These are phyloP conservation scores for Amphilophus citrinellus DNA, from an alignment of 2,113 vertebrate species.

Conservation along the genomic window DNA sequence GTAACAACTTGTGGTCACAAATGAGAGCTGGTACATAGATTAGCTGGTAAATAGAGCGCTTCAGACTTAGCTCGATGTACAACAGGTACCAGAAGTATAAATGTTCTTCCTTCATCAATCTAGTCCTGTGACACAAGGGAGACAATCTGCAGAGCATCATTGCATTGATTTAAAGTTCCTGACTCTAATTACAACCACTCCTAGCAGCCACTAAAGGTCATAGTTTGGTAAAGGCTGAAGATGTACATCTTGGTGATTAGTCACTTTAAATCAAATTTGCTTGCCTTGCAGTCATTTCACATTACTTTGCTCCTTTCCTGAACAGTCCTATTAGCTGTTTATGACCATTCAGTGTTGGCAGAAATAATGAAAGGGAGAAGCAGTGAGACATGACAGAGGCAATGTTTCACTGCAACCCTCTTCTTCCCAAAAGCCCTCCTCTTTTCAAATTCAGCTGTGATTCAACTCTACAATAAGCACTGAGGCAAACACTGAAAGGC, in stretches of 20 bases:
- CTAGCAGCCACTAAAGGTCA: background rate
- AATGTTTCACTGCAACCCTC: slow-evolving; percentile 1
- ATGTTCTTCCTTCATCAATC: background rate
- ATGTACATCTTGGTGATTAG: slow-evolving; percentile 1
- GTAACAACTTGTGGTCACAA: background rate
- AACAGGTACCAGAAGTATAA: background rate
- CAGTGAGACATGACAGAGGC: slow-evolving; percentile 31
- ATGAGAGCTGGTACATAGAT: background rate
- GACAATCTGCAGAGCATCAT: background rate
- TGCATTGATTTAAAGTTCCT: background rate
- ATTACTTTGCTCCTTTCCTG: slow-evolving; percentile 4
- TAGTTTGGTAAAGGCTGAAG: slow-evolving; percentile 17
- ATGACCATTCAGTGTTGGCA: slow-evolving; percentile 28
- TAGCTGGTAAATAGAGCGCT: background rate
- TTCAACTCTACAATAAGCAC: slow-evolving; percentile 46
- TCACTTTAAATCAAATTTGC: slow-evolving; percentile 11
- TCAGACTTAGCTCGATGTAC: background rate
- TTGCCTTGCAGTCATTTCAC: slow-evolving; percentile 24
- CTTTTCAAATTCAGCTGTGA: slow-evolving; percentile 53
- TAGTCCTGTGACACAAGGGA: background rate
- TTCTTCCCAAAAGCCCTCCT: slow-evolving; percentile 43
- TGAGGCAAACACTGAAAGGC: slow-evolving; percentile 46
- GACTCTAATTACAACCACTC: background rate
- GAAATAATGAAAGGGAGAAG: slow-evolving; percentile 22
- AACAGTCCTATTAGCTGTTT: slow-evolving; percentile 24